Conservation (phyloP, 2,888 invertebrate species). For the Rhodophaea formosa region DNA sequence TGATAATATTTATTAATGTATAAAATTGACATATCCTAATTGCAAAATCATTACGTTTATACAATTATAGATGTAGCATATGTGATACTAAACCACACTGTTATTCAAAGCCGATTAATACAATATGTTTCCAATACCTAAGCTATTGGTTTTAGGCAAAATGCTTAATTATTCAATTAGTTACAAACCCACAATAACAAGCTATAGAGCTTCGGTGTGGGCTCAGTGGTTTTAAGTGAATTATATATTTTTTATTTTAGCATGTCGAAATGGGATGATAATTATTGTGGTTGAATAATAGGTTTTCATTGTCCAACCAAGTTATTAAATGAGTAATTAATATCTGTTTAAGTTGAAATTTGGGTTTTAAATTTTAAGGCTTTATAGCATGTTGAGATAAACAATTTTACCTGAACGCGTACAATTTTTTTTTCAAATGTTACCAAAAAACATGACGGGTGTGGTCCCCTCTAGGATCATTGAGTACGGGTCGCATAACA, state of each 20-base stretch:
- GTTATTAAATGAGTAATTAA: no score
- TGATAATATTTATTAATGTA: neutral
- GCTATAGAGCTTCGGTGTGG: neutral
- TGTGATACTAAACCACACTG: neutral
- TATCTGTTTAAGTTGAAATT: no score
- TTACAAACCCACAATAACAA: neutral
- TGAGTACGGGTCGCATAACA: no score
- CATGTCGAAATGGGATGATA: neutral
- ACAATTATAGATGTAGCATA: neutral
- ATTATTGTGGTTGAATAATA: neutral
- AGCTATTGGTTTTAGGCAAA: neutral
- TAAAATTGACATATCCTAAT: neutral
- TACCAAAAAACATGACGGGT: no score
- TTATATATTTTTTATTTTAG: neutral
- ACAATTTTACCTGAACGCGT: no score
- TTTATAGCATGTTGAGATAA: no score
- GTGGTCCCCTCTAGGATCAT: no score
- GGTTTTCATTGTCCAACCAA: neutral
- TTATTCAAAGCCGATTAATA: slow-evolving; percentile 3
- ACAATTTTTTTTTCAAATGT: no score
- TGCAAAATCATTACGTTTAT: neutral
- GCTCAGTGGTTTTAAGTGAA: neutral
- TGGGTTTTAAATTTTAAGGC: no score
- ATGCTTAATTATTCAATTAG: slow-evolving; percentile 9
- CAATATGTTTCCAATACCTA: neutral